These are phyloP conservation scores for Miichthys miiuy DNA, from an alignment of 2,797 vertebrate genomes.

Conservation along the genomic window DNA sequence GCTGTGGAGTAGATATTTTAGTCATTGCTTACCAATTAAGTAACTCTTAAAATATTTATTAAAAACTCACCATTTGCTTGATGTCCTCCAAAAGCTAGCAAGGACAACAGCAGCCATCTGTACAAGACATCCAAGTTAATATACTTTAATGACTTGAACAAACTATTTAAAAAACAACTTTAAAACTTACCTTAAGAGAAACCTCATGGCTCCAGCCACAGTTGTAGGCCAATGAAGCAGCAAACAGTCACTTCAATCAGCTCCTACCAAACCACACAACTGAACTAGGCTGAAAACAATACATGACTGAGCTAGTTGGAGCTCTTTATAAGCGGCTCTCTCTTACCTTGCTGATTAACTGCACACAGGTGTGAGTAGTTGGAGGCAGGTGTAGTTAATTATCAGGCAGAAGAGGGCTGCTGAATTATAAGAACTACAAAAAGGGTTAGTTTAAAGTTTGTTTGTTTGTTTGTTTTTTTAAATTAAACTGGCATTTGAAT, in stretches of 20 bases:
- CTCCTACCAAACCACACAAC: constrained; percentile 12
- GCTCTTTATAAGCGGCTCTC: neutral
- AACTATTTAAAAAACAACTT: rapidly evolving
- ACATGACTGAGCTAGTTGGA: neutral
- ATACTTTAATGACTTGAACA: rapidly evolving
- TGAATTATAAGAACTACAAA: neutral
- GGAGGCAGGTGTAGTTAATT: constrained; percentile 10
- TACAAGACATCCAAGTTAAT: neutral
- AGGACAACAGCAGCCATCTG: constrained; percentile 48
- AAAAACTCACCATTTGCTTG: constrained; percentile 37
- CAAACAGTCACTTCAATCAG: constrained; percentile 11
- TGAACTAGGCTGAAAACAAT: neutral
- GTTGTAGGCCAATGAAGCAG: neutral
- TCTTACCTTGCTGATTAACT: neutral
- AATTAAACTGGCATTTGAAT: neutral
- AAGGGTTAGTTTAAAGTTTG: too few species aligned
- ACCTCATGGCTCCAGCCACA: constrained; percentile 28
- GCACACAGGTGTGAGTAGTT: constrained; percentile 32
- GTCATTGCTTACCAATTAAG: neutral
- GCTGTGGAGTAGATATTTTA: constrained; percentile 3
- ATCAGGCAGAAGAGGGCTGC: neutral
- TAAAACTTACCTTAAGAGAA: constrained; percentile 21
- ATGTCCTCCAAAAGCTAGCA: constrained; percentile 10
- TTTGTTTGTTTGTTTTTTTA: too few species aligned
- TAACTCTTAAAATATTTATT: neutral